phyloP scores from a whole-genome alignment of 2,888 invertebrate genomes.

The Leptinotarsa rubiginosa region DNA sequence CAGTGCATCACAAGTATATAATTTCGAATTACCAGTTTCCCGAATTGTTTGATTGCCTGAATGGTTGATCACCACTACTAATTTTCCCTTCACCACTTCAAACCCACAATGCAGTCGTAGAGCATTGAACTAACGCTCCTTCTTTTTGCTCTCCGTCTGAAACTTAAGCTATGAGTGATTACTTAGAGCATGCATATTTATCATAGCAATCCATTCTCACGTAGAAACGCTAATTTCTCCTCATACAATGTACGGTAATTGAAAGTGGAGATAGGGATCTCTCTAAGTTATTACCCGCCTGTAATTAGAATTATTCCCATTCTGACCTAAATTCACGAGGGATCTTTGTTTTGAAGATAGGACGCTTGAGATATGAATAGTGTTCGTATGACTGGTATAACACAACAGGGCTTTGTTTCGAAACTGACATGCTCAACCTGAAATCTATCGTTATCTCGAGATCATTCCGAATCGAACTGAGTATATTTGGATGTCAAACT shows the following conservation, averaged over 20 bases:
- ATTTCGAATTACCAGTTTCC: no score
- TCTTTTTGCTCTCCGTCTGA: background rate
- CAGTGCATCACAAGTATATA: no score
- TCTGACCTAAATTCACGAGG: background rate
- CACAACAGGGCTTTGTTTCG: background rate
- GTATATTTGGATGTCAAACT: no score
- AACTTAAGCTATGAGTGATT: slow-evolving; percentile 3
- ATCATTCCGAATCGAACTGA: no score
- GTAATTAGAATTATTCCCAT: slow-evolving; percentile 16
- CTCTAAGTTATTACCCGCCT: slow-evolving; percentile 8
- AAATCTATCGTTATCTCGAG: no score
- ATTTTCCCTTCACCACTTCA: no score
- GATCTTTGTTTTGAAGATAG: slow-evolving; percentile 2
- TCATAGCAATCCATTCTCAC: slow-evolving; percentile 36
- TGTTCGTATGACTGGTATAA: background rate
- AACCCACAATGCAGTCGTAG: no score
- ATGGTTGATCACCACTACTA: no score
- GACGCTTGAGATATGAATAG: background rate
- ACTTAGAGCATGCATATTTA: slow-evolving; percentile 38
- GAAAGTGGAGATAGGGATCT: background rate
- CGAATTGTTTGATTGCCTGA: no score
- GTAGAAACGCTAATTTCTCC: slow-evolving; percentile 18
- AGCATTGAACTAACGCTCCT: background rate
- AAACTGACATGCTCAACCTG: background rate
- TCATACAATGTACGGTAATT: slow-evolving; percentile 14